Evolutionary conservation across 2,888 invertebrate genomes (phyloP).

Genomic region (Xanthia icteritia): DNA sequence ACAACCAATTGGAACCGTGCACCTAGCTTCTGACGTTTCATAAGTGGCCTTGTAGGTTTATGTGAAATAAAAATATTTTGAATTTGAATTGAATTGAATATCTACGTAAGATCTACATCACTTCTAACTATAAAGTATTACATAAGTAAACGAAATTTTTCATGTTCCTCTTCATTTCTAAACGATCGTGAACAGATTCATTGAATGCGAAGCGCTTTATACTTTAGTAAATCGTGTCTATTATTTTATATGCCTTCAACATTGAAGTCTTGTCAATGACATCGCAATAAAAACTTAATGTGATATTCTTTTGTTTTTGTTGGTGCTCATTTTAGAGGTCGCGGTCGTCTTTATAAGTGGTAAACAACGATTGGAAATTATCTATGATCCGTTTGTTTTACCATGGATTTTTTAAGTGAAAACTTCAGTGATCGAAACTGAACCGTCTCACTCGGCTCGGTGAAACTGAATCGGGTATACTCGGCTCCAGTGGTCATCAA

Average conservation of each 20-base stretch:
- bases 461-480: too few species aligned
- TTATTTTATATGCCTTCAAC: constrained; percentile 28
- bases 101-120: too few species aligned
- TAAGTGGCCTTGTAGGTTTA: too few species aligned
- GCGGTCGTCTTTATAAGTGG: constrained; percentile 14
- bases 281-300: constrained; percentile 36
- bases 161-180: background rate
- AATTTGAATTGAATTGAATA: too few species aligned
- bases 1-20: too few species aligned
- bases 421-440: background rate
- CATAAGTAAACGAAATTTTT: background rate
- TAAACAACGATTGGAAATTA: background rate
- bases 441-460: too few species aligned
- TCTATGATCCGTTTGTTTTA: background rate
- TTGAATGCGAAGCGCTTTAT: constrained; percentile 10
- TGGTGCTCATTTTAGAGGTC: constrained; percentile 35
- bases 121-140: too few species aligned
- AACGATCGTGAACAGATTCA: background rate
- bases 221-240: background rate
- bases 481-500: background rate
- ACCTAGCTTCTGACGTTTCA: too few species aligned
- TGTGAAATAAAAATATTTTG: too few species aligned
- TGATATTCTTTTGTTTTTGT: constrained; percentile 40
- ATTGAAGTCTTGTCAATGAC: constrained; percentile 32
- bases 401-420: background rate